A percentile compares a stretch with the other conserved stretches of the same genome.
Conservation (phyloP, 2,888 invertebrate species). For the Cyaniris semiargus region DNA sequence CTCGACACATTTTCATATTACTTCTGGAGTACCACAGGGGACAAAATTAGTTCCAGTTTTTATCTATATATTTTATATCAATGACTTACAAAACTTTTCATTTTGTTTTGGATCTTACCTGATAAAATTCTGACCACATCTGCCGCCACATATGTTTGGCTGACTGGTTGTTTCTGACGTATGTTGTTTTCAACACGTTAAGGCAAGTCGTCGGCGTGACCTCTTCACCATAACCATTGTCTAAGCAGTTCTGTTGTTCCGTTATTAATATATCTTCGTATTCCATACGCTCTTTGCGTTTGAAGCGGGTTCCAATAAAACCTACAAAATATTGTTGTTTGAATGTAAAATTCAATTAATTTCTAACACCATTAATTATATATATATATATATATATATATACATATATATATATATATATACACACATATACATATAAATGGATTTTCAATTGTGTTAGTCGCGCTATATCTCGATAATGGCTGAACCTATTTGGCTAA, state of each 20-base stretch:
- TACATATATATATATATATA: too few species aligned
- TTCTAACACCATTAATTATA: background rate
- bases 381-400: too few species aligned
- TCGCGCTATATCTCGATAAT: too few species aligned
- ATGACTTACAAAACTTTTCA: background rate
- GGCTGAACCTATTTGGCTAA: too few species aligned
- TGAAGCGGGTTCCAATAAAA: constrained; percentile 66
- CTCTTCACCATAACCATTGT: constrained; percentile 57
- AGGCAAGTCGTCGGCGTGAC: constrained; percentile 69
- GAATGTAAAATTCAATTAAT: background rate
- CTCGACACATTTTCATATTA: background rate
- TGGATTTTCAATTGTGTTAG: too few species aligned
- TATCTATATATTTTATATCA: background rate
- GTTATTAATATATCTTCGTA: constrained; percentile 75
- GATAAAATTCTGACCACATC: constrained; percentile 59
- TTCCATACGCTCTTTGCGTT: constrained; percentile 71
- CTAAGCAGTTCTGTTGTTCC: constrained; percentile 59
- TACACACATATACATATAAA: too few species aligned
- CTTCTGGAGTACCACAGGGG: background rate
- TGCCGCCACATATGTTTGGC: constrained; percentile 52
- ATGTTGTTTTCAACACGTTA: constrained; percentile 66
- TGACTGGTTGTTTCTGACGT: constrained; percentile 58
- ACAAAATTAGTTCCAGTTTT: background rate
- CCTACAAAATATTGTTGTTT: constrained; percentile 44
- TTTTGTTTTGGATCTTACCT: constrained; percentile 45